A percentile compares a stretch with the other conserved stretches of the same genome.
These are phyloP conservation scores for Prunella strophiata DNA, from an alignment of 2,797 vertebrate species.

Conservation along the genomic window DNA sequence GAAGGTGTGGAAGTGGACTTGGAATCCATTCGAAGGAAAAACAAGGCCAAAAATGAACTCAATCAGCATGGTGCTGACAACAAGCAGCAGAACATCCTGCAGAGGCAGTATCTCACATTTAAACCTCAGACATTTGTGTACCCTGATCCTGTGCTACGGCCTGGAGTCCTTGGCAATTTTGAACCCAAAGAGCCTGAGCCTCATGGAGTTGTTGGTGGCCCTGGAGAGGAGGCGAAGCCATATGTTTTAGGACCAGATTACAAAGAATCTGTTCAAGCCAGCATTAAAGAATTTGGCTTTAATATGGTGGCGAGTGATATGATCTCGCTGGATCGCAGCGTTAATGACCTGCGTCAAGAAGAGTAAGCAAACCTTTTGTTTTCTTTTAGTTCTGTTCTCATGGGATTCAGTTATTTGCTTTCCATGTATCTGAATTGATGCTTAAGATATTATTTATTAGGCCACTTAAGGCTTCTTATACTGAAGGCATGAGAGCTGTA, in stretches of 20 bases:
- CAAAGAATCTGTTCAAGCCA: slow-evolving; percentile 90
- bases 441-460: neutral
- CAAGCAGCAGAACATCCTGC: slow-evolving; percentile 84
- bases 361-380: slow-evolving; percentile 86
- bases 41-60: slow-evolving; percentile 81
- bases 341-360: slow-evolving; percentile 93
- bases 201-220: slow-evolving; percentile 85
- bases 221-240: slow-evolving; percentile 91
- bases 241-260: slow-evolving; percentile 92
- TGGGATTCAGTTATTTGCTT: neutral
- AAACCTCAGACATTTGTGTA: slow-evolving; percentile 88
- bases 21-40: slow-evolving; percentile 89
- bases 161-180: slow-evolving; percentile 89
- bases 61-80: slow-evolving; percentile 72
- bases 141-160: slow-evolving; percentile 84
- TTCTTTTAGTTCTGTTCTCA: slow-evolving; percentile 1
- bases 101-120: slow-evolving; percentile 94
- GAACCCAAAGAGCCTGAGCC: slow-evolving; percentile 92
- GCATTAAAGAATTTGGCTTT: slow-evolving; percentile 98
- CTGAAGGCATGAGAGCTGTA: neutral
- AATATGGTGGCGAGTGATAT: slow-evolving; percentile 99
- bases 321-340: slow-evolving; percentile 94
- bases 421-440: neutral
- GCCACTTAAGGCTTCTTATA: neutral
- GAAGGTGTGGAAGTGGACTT: slow-evolving; percentile 98